These are phyloP conservation scores for Rutilus rutilus DNA, from an alignment of 2,113 vertebrate genomes.

Conservation along the genomic window DNA sequence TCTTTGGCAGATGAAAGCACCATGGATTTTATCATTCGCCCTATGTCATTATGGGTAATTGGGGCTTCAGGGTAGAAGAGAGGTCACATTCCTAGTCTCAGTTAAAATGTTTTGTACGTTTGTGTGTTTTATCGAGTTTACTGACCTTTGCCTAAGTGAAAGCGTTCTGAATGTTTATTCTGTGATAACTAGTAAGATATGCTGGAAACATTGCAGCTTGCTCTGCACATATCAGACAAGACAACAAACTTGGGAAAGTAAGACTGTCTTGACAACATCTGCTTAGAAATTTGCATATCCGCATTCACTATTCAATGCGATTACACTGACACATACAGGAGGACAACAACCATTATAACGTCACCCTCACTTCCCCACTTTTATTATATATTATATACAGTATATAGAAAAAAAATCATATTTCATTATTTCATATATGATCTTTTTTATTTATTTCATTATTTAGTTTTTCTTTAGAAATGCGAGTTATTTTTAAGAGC, in stretches of 20 bases:
- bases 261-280: neutral
- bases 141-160: neutral
- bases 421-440: no score
- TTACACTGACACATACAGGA: neutral
- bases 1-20: slow-evolving; percentile 52
- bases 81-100: slow-evolving; percentile 41
- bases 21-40: slow-evolving; percentile 44
- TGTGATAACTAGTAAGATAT: neutral
- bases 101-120: neutral
- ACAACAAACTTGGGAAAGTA: neutral
- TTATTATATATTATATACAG: no score
- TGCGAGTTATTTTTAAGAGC: neutral
- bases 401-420: neutral
- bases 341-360: neutral
- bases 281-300: neutral
- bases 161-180: neutral
- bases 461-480: neutral
- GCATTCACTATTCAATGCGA: neutral
- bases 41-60: slow-evolving; percentile 50
- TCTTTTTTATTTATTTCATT: neutral
- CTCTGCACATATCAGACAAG: neutral
- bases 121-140: neutral
- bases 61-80: slow-evolving; percentile 35
- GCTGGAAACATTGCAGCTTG: neutral
- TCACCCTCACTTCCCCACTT: neutral